These are phyloP conservation scores for Eupeodes luniger DNA, from an alignment of 2,888 invertebrate species.

Conservation along the genomic window DNA sequence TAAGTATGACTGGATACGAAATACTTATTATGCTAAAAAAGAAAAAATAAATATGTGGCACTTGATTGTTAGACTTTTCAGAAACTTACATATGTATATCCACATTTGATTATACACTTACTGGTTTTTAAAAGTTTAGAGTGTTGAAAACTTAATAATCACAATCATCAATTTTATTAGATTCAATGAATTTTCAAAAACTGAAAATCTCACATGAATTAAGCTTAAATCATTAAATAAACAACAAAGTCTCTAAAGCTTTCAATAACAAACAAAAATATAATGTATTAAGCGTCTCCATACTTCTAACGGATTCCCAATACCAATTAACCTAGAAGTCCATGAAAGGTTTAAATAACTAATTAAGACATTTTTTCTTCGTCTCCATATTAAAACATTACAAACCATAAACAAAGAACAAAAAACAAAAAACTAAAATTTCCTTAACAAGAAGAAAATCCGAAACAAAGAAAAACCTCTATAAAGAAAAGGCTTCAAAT, in stretches of 20 bases:
- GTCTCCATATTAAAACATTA: background rate
- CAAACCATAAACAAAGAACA: background rate
- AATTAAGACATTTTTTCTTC: slow-evolving; percentile 6
- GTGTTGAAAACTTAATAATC: too few species aligned
- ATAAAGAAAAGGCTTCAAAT: background rate
- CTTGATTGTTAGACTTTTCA: too few species aligned
- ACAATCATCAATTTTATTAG: too few species aligned
- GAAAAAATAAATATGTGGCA: too few species aligned
- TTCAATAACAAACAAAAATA: background rate
- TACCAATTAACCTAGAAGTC: background rate
- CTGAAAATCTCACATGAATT: background rate
- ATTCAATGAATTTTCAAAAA: background rate
- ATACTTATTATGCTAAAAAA: too few species aligned
- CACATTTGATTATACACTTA: too few species aligned
- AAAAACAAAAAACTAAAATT: background rate
- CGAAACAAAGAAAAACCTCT: background rate
- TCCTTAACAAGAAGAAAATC: slow-evolving; percentile 1
- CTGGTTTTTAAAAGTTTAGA: too few species aligned
- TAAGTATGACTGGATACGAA: too few species aligned
- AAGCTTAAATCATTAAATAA: background rate
- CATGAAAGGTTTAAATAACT: slow-evolving; percentile 6
- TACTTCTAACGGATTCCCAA: background rate
- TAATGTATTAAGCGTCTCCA: background rate
- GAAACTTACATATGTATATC: too few species aligned
- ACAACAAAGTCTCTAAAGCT: too few species aligned